phyloP scores from a whole-genome alignment of 2,113 vertebrate genomes.

The Corydoras sp. region DNA sequence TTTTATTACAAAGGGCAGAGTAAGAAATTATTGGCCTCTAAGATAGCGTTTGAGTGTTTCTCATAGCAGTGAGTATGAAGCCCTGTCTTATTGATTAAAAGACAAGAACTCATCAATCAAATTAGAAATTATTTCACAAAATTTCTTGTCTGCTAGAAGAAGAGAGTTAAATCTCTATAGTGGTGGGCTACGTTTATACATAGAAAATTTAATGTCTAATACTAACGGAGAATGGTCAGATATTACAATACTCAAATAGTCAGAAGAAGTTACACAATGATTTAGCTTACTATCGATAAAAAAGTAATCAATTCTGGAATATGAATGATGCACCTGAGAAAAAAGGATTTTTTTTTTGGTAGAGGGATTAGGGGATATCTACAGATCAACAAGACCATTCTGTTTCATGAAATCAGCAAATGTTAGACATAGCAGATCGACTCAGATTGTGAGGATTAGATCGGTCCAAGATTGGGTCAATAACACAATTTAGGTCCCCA shows the following conservation, averaged over 20 bases:
- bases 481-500: slow-evolving; percentile 27
- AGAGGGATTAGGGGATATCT: not conserved
- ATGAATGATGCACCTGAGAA: not conserved
- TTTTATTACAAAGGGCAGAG: no score
- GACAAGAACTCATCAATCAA: slow-evolving; percentile 3
- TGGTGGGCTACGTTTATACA: not conserved
- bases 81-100: slow-evolving; percentile 1
- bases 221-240: not conserved
- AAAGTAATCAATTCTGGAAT: not conserved
- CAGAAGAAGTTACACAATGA: not conserved
- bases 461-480: slow-evolving; percentile 3
- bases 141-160: not conserved
- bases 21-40: not conserved
- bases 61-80: not conserved
- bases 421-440: slow-evolving; percentile 19
- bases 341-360: slow-evolving; percentile 1
- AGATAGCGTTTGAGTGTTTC: slow-evolving; percentile 16
- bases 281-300: not conserved
- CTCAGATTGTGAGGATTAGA: not conserved
- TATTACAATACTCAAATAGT: slow-evolving; percentile 6
- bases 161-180: not conserved
- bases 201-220: not conserved
- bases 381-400: slow-evolving; percentile 13
- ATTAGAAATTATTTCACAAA: not conserved
- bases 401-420: slow-evolving; percentile 24